phyloP scores from a whole-genome alignment of 2,113 vertebrate species.

The Cheirogaleus medius region DNA sequence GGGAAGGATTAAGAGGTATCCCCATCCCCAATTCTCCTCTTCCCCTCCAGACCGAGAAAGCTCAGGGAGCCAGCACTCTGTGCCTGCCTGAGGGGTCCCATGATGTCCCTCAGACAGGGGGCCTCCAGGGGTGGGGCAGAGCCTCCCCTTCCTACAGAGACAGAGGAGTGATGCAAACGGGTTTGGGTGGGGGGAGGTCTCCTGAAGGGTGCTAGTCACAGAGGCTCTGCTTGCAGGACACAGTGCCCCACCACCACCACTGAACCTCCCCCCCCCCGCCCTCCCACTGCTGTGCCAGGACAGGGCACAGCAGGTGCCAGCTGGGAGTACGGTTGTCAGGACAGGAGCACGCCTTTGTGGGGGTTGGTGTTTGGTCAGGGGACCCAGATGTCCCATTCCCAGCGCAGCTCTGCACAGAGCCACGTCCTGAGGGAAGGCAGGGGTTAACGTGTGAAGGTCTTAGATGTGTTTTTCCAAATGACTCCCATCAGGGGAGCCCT shows the following conservation, averaged over 20 bases:
- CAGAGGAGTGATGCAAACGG: not conserved
- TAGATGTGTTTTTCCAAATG: conserved; percentile 76
- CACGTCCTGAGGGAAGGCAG: conserved; percentile 28
- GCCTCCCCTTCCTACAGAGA: not conserved
- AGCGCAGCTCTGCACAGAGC: not conserved
- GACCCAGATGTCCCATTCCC: conserved; percentile 68
- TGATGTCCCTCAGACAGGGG: not conserved
- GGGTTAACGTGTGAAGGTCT: conserved; percentile 72
- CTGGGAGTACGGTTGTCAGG: conserved; percentile 12
- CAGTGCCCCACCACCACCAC: not conserved
- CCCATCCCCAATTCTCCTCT: not conserved
- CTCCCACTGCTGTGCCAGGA: not conserved
- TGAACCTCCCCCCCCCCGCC: accelerated
- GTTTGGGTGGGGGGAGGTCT: not conserved
- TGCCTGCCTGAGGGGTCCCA: not conserved
- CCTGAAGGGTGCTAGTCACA: not conserved
- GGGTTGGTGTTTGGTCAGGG: conserved; percentile 12
- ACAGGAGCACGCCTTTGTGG: not conserved
- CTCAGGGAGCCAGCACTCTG: not conserved
- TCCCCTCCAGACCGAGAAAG: not conserved
- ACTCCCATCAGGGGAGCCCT: conserved; percentile 79
- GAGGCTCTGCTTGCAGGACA: not conserved
- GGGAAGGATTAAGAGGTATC: not conserved
- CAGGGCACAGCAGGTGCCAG: conserved; percentile 34
- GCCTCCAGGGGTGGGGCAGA: not conserved